phyloP scores from a whole-genome alignment of 2,113 vertebrate genomes.

The Oxyruncus cristatus region DNA sequence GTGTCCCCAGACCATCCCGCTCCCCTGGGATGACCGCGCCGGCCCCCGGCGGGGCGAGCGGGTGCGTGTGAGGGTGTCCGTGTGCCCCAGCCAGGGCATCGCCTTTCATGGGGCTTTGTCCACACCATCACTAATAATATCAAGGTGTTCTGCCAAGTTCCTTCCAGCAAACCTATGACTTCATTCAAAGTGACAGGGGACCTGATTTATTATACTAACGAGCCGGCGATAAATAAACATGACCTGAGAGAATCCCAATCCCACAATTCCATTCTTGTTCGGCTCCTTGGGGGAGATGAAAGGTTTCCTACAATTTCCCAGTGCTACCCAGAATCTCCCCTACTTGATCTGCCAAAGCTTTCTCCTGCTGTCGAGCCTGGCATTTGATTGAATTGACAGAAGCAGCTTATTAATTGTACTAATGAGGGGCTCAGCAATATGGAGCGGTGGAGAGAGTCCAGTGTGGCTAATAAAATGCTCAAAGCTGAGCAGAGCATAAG shows the following conservation, averaged over 20 bases:
- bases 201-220: slow-evolving; percentile 69
- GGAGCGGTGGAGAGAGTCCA: slow-evolving; percentile 43
- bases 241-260: slow-evolving; percentile 52
- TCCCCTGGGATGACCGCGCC: not conserved
- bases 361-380: slow-evolving; percentile 55
- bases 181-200: slow-evolving; percentile 64
- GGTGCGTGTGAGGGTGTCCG: not conserved
- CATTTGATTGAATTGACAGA: slow-evolving; percentile 67
- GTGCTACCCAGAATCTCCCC: slow-evolving; percentile 42
- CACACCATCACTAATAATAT: slow-evolving; percentile 52
- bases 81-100: not conserved
- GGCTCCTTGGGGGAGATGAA: slow-evolving; percentile 49
- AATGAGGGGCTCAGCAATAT: slow-evolving; percentile 70
- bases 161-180: slow-evolving; percentile 45
- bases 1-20: not conserved
- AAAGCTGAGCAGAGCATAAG: slow-evolving; percentile 37
- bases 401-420: slow-evolving; percentile 69
- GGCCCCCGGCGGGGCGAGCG: fast-evolving
- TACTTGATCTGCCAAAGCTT: slow-evolving; percentile 56
- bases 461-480: slow-evolving; percentile 58
- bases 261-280: slow-evolving; percentile 60
- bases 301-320: slow-evolving; percentile 57
- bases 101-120: slow-evolving; percentile 53
- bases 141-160: slow-evolving; percentile 72
- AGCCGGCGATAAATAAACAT: slow-evolving; percentile 50